A percentile compares a stretch with the other conserved stretches of the same genome.
Conservation (phyloP, 1,140 invertebrate species). For the Nylanderia fulva region DNA sequence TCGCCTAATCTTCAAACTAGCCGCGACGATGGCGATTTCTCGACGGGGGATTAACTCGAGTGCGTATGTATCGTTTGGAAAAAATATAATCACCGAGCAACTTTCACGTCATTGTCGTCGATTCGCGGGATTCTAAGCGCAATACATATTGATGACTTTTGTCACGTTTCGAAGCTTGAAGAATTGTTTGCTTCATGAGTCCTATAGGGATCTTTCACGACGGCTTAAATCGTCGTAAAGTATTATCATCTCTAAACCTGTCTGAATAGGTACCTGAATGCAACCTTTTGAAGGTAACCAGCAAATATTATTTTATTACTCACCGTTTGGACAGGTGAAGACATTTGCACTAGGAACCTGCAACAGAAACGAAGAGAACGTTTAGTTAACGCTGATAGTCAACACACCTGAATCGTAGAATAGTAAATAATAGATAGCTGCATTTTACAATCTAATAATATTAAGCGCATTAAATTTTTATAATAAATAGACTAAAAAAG, state of each 20-base stretch:
- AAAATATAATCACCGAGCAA: background rate
- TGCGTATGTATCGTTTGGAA: background rate
- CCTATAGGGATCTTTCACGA: background rate
- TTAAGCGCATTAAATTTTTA: background rate
- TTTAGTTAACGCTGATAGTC: background rate
- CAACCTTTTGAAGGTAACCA: slow-evolving; percentile 38
- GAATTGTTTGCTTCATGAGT: background rate
- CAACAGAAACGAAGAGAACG: slow-evolving; percentile 79
- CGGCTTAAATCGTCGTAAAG: background rate
- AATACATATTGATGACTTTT: background rate
- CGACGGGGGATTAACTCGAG: slow-evolving; percentile 4
- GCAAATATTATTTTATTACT: slow-evolving; percentile 79
- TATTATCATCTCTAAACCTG: background rate
- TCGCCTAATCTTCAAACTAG: slow-evolving; percentile 24
- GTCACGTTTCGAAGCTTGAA: background rate
- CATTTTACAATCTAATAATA: background rate
- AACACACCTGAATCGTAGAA: background rate
- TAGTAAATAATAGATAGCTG: background rate
- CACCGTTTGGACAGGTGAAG: slow-evolving; percentile 90
- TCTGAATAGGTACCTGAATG: slow-evolving; percentile 21
- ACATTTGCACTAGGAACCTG: slow-evolving; percentile 87
- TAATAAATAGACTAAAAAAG: background rate
- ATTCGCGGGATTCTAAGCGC: background rate
- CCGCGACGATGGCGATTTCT: slow-evolving; percentile 42
- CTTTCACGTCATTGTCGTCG: slow-evolving; percentile 32